Percentiles rank a stretch among this genome's conserved stretches.
phyloP scores from a whole-genome alignment of 1,140 invertebrate species.

The Caenorhabditis latens region DNA sequence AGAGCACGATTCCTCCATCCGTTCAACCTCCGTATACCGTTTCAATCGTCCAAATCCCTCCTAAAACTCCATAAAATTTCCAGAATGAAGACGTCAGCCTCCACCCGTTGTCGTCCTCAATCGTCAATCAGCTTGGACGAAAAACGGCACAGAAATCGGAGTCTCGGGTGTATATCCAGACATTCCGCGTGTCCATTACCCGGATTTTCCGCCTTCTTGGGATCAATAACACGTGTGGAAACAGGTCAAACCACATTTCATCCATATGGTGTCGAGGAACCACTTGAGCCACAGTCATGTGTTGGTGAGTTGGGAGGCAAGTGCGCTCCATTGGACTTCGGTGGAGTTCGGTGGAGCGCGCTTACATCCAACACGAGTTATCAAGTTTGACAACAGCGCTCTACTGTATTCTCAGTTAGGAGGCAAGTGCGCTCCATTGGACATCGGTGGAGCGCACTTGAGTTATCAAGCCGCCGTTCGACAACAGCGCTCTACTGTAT shows the following conservation, averaged over 20 bases:
- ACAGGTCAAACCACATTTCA: constrained; percentile 56
- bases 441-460: not conserved
- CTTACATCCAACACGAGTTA: too few relatives aligned
- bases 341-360: too few relatives aligned
- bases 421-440: not conserved
- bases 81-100: constrained; percentile 39
- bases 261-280: constrained; percentile 49
- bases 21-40: too few relatives aligned
- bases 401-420: not conserved
- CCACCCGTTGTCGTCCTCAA: constrained; percentile 3
- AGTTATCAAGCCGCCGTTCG: too few relatives aligned
- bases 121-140: constrained; percentile 44
- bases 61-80: not conserved
- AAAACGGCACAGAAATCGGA: constrained; percentile 30
- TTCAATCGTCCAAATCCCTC: too few relatives aligned
- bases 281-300: not conserved
- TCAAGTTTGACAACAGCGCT: too few relatives aligned
- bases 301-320: not conserved
- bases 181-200: constrained; percentile 50
- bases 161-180: constrained; percentile 32
- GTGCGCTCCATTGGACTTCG: not conserved
- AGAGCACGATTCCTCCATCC: too few relatives aligned
- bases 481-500: too few relatives aligned
- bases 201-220: constrained; percentile 58
- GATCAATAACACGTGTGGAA: constrained; percentile 31